Percentiles rank a stretch among this genome's conserved stretches.
Evolutionary conservation across 2,888 invertebrate species (phyloP).

Genomic region (Megastigmus dorsalis): DNA sequence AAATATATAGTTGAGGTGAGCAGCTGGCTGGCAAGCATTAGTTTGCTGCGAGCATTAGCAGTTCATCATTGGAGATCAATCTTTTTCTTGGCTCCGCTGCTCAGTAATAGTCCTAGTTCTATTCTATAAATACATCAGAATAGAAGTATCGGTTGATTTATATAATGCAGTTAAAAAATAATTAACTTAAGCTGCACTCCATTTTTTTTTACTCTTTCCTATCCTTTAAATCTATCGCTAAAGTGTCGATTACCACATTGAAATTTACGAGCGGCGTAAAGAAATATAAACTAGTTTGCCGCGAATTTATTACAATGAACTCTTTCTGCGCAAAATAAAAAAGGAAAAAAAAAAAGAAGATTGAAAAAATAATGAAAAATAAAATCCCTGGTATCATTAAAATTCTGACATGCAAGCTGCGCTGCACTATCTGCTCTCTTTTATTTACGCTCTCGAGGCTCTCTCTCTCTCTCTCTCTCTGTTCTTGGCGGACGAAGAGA

Average conservation of each 20-base stretch:
- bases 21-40: no score
- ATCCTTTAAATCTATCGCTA: no score
- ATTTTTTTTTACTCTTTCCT: neutral
- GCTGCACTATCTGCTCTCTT: slow-evolving; percentile 26
- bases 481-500: neutral
- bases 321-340: slow-evolving; percentile 5
- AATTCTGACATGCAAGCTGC: slow-evolving; percentile 41
- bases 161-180: slow-evolving; percentile 18
- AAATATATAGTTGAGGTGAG: no score
- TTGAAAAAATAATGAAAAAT: neutral
- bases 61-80: no score
- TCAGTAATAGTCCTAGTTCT: neutral
- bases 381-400: slow-evolving; percentile 13
- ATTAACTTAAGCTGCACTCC: slow-evolving; percentile 16
- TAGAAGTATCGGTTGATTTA: neutral
- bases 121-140: slow-evolving; percentile 13
- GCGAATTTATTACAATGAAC: slow-evolving; percentile 19
- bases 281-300: slow-evolving; percentile 39
- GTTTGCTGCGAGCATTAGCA: no score
- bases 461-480: neutral
- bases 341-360: neutral
- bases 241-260: slow-evolving; percentile 1
- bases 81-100: no score
- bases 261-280: slow-evolving; percentile 37
- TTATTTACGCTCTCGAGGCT: slow-evolving; percentile 21